Evolutionary conservation across 2,888 invertebrate genomes (phyloP).

Genomic region (Pandemis corylana): DNA sequence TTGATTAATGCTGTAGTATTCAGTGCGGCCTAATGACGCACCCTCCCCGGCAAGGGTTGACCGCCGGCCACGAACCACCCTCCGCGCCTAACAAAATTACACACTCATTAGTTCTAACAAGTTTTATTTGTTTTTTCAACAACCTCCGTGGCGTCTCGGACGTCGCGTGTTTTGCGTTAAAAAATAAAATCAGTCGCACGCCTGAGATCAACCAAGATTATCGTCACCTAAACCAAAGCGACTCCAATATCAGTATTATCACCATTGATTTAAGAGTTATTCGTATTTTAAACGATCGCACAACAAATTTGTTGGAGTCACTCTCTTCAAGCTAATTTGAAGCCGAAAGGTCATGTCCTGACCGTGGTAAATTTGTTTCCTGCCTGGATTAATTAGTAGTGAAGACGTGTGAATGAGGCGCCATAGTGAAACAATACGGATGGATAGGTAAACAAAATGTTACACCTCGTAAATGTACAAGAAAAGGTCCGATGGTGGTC

Average conservation of each 20-base stretch:
- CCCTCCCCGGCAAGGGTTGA: slow-evolving; percentile 73
- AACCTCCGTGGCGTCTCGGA: slow-evolving; percentile 53
- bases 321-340: slow-evolving; percentile 47
- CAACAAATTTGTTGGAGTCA: slow-evolving; percentile 21
- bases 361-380: slow-evolving; percentile 56
- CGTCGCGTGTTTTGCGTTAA: slow-evolving; percentile 48
- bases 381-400: slow-evolving; percentile 44
- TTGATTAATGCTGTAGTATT: slow-evolving; percentile 66
- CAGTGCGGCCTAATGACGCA: slow-evolving; percentile 59
- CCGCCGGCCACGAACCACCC: slow-evolving; percentile 79
- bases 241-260: slow-evolving; percentile 20
- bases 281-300: not conserved
- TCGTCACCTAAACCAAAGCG: not conserved
- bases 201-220: not conserved
- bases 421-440: slow-evolving; percentile 39
- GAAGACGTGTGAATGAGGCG: slow-evolving; percentile 44
- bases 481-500: slow-evolving; percentile 19
- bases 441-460: slow-evolving; percentile 42
- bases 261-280: not conserved
- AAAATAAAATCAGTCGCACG: slow-evolving; percentile 49
- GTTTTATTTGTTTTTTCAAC: slow-evolving; percentile 70
- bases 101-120: slow-evolving; percentile 78
- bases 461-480: slow-evolving; percentile 34
- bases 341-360: slow-evolving; percentile 51
- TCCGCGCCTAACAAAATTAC: slow-evolving; percentile 76